Evolutionary conservation across 2,888 invertebrate genomes (phyloP).

Genomic region (Tridacna crocea): DNA sequence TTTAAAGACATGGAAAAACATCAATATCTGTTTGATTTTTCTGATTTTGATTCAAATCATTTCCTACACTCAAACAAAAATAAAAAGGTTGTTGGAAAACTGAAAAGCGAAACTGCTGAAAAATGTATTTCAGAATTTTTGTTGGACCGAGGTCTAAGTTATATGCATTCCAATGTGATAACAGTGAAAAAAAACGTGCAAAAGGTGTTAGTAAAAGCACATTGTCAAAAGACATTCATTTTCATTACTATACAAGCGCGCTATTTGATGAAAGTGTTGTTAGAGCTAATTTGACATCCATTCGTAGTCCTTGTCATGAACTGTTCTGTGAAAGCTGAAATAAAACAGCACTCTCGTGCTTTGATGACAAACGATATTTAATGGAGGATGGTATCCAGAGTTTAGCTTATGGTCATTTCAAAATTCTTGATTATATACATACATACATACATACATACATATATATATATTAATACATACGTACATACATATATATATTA

Average conservation of each 20-base stretch:
- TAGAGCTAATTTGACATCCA: neutral
- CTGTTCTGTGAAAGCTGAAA: slow-evolving; percentile 17
- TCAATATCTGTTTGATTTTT: too few species aligned
- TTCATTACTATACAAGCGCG: slow-evolving; percentile 22
- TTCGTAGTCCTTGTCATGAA: slow-evolving; percentile 26
- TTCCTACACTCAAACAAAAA: too few species aligned
- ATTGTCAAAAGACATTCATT: slow-evolving; percentile 22
- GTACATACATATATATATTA: neutral
- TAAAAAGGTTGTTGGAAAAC: too few species aligned
- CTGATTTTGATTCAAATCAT: too few species aligned
- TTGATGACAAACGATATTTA: slow-evolving; percentile 28
- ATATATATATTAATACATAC: neutral
- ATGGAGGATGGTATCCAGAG: neutral
- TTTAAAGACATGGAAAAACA: too few species aligned
- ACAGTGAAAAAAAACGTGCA: slow-evolving; percentile 47
- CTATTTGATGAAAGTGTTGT: slow-evolving; percentile 20
- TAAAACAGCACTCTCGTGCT: slow-evolving; percentile 14
- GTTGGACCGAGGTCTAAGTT: too few species aligned
- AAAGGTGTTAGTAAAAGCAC: slow-evolving; percentile 54
- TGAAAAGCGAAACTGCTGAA: too few species aligned
- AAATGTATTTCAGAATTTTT: too few species aligned
- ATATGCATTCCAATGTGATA: too few species aligned
- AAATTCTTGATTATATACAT: neutral
- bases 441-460: slow-evolving; percentile 1
- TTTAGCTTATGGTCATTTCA: too few species aligned